Percentiles rank a stretch among this genome's conserved stretches.
Evolutionary conservation across 2,888 invertebrate species (phyloP).

Genomic region (Alviniconcha strummeri): DNA sequence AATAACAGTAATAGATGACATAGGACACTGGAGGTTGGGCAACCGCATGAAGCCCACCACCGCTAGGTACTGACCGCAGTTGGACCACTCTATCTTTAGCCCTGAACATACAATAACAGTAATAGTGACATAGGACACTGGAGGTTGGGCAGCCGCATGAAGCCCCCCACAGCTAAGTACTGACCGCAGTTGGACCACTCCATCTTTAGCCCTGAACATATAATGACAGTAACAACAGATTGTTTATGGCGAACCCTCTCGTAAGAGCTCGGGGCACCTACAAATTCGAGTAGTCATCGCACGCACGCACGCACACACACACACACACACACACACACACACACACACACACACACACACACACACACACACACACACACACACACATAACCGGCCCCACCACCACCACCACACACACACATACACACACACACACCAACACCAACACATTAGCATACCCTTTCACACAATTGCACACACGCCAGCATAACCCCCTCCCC

Average conservation of each 20-base stretch:
- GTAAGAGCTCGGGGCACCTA: no score
- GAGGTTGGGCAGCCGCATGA: slow-evolving; percentile 65
- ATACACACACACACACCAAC: background rate
- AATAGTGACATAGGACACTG: no score
- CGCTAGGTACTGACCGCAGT: slow-evolving; percentile 92
- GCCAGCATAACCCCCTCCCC: background rate
- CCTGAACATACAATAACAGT: no score
- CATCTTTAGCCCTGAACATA: slow-evolving; percentile 78
- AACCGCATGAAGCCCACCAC: slow-evolving; percentile 83
- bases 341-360: slow-evolving; percentile 19
- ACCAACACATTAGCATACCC: background rate
- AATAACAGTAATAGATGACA: no score
- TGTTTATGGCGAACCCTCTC: no score
- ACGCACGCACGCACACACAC: slow-evolving; percentile 17
- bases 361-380: background rate
- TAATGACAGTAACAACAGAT: background rate
- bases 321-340: slow-evolving; percentile 22
- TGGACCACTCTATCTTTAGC: slow-evolving; percentile 94
- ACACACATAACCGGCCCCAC: background rate
- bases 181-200: slow-evolving; percentile 98
- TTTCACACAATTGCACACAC: background rate
- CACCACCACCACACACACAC: background rate
- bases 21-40: slow-evolving; percentile 65
- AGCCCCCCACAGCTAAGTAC: slow-evolving; percentile 91
- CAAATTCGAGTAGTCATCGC: background rate